Conservation (phyloP, 2,888 invertebrate species). For the Eupithecia pulchellata region DNA sequence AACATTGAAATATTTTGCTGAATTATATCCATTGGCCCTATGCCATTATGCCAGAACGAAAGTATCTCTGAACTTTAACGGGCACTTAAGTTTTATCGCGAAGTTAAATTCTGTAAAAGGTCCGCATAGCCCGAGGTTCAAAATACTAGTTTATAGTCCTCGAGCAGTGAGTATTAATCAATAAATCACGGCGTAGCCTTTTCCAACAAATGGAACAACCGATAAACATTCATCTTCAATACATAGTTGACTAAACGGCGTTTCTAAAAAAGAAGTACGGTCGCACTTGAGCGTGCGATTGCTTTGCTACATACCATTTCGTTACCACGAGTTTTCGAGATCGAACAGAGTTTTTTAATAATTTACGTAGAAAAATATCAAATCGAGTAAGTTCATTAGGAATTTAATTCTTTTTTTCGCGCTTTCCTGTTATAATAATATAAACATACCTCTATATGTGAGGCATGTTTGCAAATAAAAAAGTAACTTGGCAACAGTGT, state of each 20-base stretch:
- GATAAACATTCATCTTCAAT: constrained; percentile 73
- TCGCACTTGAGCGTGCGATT: constrained; percentile 65
- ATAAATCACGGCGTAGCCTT: constrained; percentile 61
- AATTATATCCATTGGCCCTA: constrained; percentile 42
- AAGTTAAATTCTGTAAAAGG: constrained; percentile 42
- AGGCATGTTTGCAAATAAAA: too few species aligned
- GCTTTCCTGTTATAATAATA: too few species aligned
- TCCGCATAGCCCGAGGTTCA: constrained; percentile 36
- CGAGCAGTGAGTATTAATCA: constrained; percentile 48
- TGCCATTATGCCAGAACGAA: constrained; percentile 40
- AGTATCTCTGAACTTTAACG: constrained; percentile 40
- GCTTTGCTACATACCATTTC: constrained; percentile 54
- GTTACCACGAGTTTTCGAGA: constrained; percentile 36
- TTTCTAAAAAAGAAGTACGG: constrained; percentile 66
- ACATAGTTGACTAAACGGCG: constrained; percentile 71
- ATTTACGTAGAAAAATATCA: not conserved
- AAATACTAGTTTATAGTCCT: constrained; percentile 35
- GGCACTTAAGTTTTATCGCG: constrained; percentile 46
- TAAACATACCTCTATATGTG: too few species aligned
- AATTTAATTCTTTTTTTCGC: too few species aligned
- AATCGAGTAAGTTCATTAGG: too few species aligned
- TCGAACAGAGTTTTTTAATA: constrained; percentile 7
- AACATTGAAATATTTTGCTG: constrained; percentile 39
- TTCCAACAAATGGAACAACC: constrained; percentile 62
- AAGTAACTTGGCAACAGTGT: not conserved